Evolutionary conservation across 2,888 invertebrate species (phyloP).

Genomic region (Podotricha telesiphe): DNA sequence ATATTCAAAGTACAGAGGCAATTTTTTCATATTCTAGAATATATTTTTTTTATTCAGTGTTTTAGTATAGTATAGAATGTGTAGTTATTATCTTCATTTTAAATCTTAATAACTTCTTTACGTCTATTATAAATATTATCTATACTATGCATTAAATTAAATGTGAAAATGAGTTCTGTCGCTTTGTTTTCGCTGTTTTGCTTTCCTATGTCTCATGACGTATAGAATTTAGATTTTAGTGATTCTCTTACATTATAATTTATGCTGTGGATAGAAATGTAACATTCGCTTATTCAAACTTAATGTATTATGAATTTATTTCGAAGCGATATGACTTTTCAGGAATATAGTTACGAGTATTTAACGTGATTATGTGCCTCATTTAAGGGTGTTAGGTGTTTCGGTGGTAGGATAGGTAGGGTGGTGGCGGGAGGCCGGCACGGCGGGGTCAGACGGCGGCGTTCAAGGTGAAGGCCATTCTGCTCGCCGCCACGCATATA

Average conservation of each 20-base stretch:
- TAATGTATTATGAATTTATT: neutral
- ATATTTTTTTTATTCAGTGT: no score
- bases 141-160: neutral
- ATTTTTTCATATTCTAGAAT: no score
- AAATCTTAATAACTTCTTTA: neutral
- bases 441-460: slow-evolving; percentile 71
- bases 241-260: no score
- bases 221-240: neutral
- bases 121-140: neutral
- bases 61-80: no score
- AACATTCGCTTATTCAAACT: no score
- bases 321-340: neutral
- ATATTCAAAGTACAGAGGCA: no score
- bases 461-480: slow-evolving; percentile 81
- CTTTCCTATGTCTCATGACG: no score
- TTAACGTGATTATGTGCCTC: slow-evolving; percentile 65
- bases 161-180: neutral
- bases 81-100: no score
- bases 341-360: slow-evolving; percentile 43
- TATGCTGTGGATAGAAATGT: no score
- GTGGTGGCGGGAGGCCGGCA: slow-evolving; percentile 52
- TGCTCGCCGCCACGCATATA: slow-evolving; percentile 49
- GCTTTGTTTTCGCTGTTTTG: neutral
- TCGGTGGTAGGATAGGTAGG: slow-evolving; percentile 48
- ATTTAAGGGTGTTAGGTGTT: slow-evolving; percentile 53